Percentiles rank a stretch among this genome's conserved stretches.
Evolutionary conservation across 2,113 vertebrate species (phyloP).

Genomic region (Crotalus viridis): DNA sequence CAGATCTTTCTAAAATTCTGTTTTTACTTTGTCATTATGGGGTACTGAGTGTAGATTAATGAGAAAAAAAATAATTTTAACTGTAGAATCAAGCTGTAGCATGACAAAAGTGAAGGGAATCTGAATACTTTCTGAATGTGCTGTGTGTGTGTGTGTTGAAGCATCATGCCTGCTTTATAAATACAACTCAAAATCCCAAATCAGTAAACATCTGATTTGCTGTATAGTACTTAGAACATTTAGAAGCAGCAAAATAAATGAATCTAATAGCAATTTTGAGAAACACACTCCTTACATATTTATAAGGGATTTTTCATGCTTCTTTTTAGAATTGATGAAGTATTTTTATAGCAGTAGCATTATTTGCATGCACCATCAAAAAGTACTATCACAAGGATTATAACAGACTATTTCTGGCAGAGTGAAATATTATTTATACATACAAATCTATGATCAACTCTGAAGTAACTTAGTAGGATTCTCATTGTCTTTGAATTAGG

Average conservation of each 20-base stretch:
- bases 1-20: too few relatives aligned
- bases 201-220: constrained; percentile 1
- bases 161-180: constrained; percentile 12
- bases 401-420: not conserved
- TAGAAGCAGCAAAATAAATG: not conserved
- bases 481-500: constrained; percentile 7
- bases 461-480: constrained; percentile 1
- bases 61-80: too few relatives aligned
- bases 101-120: too few relatives aligned
- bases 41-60: too few relatives aligned
- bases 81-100: too few relatives aligned
- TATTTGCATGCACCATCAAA: not conserved
- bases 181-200: not conserved
- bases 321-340: not conserved
- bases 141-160: not conserved
- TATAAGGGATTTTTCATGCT: not conserved
- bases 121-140: too few relatives aligned
- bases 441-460: not conserved
- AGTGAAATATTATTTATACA: not conserved
- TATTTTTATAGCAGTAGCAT: not conserved
- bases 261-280: not conserved
- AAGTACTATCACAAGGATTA: not conserved
- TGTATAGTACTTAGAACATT: not conserved
- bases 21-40: too few relatives aligned
- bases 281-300: not conserved